Evolutionary conservation across 2,113 vertebrate genomes (phyloP), one percentile per base, ranked within the genome.

Genomic region (Leucopsar rothschildi): DNA sequence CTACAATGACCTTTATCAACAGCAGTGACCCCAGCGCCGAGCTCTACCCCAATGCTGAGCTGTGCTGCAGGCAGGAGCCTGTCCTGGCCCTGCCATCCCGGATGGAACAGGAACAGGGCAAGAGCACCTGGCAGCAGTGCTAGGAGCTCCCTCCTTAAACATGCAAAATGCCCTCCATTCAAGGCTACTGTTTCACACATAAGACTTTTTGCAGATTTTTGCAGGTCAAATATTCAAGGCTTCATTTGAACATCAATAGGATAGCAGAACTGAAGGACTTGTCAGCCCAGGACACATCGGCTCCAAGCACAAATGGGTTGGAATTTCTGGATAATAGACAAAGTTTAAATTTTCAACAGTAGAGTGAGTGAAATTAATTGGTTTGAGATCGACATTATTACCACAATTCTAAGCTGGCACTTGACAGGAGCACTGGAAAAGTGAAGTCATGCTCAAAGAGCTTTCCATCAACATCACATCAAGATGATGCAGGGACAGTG

Each of bases 401-500:
- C 55, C 47, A 10, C 27, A 18, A 2, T 5, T 66, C 27, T n/a
- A 28, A 71, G 29, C 9, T 10, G 12, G 8, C 31, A 28, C 31
- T n/a, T 42, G 24, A 44, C 13, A 50, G 0, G 2, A 64, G 16
- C 7, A 11, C 9, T 7, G 72, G 15, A 53, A 73, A 77, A 53
- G 71, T 15, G 9, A 55, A 73, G 4, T 44, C 77, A 56, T 13
- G 37, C 35, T 47, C 50, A 14, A 15, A 55, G 44, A 39, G 17
- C 29, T 81, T 49, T 14, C 33, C 31, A 17, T 10, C 45, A 44
- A 11, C 5, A 23, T 35, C 50, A 9, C 2, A 1, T 1, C 1
- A 2, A 42, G 63, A 60, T 0, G 0, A 12, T 3, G 29, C 31
- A 31, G 31, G 47, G 18, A 14, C 45, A 42, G 40, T 0, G 2